Conservation (phyloP, 2,888 invertebrate species). For the Aethes cnicana region DNA sequence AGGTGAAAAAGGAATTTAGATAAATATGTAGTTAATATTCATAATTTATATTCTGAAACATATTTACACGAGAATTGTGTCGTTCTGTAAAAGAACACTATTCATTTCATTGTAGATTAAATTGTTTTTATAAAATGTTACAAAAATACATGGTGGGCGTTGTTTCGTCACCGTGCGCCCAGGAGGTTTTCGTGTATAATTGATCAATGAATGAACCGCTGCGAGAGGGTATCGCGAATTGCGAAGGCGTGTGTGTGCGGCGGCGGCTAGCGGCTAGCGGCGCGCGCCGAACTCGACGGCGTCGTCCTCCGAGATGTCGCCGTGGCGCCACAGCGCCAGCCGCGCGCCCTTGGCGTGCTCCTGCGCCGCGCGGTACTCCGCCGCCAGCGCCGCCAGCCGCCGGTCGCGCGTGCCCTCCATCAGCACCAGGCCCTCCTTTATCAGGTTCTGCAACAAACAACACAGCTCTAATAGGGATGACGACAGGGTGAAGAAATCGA, state of each 20-base stretch:
- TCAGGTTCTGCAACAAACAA: slow-evolving; percentile 85
- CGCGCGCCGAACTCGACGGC: slow-evolving; percentile 82
- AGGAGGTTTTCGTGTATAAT: slow-evolving; percentile 24
- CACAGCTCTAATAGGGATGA: no score
- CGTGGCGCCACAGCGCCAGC: slow-evolving; percentile 97
- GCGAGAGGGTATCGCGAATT: slow-evolving; percentile 4
- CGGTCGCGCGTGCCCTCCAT: slow-evolving; percentile 91
- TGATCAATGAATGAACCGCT: slow-evolving; percentile 10
- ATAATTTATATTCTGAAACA: slow-evolving; percentile 5
- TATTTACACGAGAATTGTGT: slow-evolving; percentile 17
- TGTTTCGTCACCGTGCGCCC: slow-evolving; percentile 14
- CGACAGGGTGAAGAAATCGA: no score
- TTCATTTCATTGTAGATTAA: slow-evolving; percentile 9
- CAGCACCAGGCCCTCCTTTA: slow-evolving; percentile 92
- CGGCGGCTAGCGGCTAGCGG: slow-evolving; percentile 54
- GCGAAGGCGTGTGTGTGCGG: slow-evolving; percentile 1
- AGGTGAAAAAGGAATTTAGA: not conserved
- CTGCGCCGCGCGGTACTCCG: slow-evolving; percentile 93
- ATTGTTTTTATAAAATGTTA: slow-evolving; percentile 21
- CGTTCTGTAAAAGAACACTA: not conserved
- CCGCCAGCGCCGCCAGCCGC: slow-evolving; percentile 89
- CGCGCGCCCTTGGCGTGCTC: slow-evolving; percentile 93
- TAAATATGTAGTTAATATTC: not conserved
- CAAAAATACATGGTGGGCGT: slow-evolving; percentile 22
- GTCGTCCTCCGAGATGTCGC: slow-evolving; percentile 98